A percentile compares a stretch with the other conserved stretches of the same genome.
These are phyloP conservation scores for Parapsyche elsis DNA, from an alignment of 1,140 invertebrate genomes.

Conservation along the genomic window DNA sequence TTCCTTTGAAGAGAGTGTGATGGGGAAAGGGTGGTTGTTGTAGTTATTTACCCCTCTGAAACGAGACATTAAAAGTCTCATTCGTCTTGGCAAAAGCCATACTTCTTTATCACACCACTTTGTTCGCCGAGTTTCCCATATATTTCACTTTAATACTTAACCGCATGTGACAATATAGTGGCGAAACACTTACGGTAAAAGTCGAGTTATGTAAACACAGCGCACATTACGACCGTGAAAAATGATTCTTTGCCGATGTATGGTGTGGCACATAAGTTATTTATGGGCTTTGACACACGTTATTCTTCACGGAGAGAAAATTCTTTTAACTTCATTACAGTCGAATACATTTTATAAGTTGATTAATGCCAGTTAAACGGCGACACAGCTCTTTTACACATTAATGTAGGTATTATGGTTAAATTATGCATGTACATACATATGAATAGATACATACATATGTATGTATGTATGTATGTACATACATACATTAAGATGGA, in stretches of 20 bases:
- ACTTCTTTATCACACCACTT: constrained; percentile 33
- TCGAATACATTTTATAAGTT: not conserved
- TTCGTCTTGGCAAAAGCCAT: constrained; percentile 24
- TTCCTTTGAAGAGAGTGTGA: not conserved
- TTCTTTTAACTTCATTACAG: not conserved
- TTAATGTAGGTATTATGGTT: too few species aligned
- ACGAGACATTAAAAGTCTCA: constrained; percentile 27
- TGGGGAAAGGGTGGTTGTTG: not conserved
- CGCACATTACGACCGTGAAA: constrained; percentile 19
- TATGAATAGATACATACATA: too few species aligned
- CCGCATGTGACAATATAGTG: constrained; percentile 33
- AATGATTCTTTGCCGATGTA: constrained; percentile 17
- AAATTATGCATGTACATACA: too few species aligned
- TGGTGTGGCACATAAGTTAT: not conserved
- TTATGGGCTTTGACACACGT: not conserved
- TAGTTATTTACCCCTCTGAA: constrained; percentile 7
- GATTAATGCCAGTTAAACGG: not conserved
- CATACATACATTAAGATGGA: too few species aligned
- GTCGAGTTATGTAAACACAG: constrained; percentile 27
- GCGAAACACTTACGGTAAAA: constrained; percentile 30
- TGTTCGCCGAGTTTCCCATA: constrained; percentile 27
- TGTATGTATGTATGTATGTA: too few species aligned
- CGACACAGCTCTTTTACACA: too few species aligned
- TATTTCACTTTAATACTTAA: constrained; percentile 32
- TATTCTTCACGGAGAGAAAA: not conserved